Percentiles rank a stretch among this genome's conserved stretches.
Evolutionary conservation across 2,113 vertebrate species (phyloP).

Genomic region (Geococcyx californianus): DNA sequence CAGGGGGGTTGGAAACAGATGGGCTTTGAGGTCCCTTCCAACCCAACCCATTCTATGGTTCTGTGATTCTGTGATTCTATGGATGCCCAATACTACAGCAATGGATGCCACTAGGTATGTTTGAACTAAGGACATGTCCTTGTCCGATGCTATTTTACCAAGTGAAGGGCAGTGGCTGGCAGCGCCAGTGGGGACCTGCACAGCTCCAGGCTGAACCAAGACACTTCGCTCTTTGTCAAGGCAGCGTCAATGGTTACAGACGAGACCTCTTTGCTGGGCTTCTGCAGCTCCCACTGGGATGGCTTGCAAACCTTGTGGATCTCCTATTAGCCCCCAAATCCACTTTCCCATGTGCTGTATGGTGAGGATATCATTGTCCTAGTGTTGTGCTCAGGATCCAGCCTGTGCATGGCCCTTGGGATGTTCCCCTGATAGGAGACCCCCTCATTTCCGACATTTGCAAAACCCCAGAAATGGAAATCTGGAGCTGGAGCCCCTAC

Average conservation of each 20-base stretch:
- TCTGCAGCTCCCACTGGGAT: not conserved
- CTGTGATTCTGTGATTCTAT: too few species aligned
- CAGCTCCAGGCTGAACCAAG: fast-evolving
- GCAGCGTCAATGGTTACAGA: fast-evolving
- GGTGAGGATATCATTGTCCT: not conserved
- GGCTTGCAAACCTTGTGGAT: not conserved
- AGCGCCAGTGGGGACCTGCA: fast-evolving
- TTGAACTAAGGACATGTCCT: fast-evolving
- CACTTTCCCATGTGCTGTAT: not conserved
- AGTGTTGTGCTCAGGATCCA: not conserved
- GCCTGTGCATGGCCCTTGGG: fast-evolving
- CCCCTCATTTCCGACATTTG: not conserved
- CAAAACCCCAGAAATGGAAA: not conserved
- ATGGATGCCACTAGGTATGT: fast-evolving
- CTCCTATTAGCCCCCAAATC: not conserved
- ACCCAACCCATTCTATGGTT: too few species aligned
- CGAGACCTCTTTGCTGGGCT: not conserved
- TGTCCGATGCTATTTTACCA: not conserved
- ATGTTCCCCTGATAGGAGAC: fast-evolving
- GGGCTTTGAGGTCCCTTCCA: too few species aligned
- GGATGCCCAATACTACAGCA: fast-evolving
- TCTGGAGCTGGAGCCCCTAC: not conserved
- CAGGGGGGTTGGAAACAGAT: too few species aligned
- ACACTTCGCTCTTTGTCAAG: not conserved
- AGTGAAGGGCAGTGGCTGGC: not conserved